Evolutionary conservation across 2,113 vertebrate species (phyloP), one percentile per base, ranked within the genome.

Genomic region (Nothoprocta perdicaria): DNA sequence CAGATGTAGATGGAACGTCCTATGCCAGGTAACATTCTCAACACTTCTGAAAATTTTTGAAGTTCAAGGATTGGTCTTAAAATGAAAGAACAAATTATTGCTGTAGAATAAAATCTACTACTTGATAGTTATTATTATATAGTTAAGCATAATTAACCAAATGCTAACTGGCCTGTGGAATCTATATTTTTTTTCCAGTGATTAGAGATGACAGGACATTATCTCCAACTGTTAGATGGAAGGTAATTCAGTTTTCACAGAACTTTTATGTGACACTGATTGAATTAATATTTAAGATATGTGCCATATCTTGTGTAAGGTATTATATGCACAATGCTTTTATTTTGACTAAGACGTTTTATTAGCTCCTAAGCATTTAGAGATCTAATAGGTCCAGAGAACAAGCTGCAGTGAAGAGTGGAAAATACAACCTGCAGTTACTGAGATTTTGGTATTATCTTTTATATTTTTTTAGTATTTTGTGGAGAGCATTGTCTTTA

Each of bases 141-240:
- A 96, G 48, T 60, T 91, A 66, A 84, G 41, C 38, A 88, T 94
- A 96, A 96, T 96, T 94, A 93, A 93, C 50, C 92, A 94, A 84
- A 55, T 76, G 84, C 87, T 53, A 90, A 85, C 69, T 89, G 83
- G 82, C 53, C 72, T 92, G 84, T 94, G 87, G 71, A 95, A 92
- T 80, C 84, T 88, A 45, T 94, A 83, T 0, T 41, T 95, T 96
- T 97, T 95, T 96, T 79, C 55, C 16, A 60, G 31, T 65, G 35
- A 95, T 97, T 95, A 96, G 61, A 95, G 78, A 78, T 97, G 96
- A 93, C 90, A 96, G 88, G 94, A 95, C 96, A 85, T 95, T 97
- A 95, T 97, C 94, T 94, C 87, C 86, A 80, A 92, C 89, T 92
- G 92, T 95, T 89, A 97, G 90, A 96, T 81, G 89, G 89, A 92